Evolutionary conservation across 2,888 invertebrate species (phyloP).

Genomic region (Morinoia aosen): DNA sequence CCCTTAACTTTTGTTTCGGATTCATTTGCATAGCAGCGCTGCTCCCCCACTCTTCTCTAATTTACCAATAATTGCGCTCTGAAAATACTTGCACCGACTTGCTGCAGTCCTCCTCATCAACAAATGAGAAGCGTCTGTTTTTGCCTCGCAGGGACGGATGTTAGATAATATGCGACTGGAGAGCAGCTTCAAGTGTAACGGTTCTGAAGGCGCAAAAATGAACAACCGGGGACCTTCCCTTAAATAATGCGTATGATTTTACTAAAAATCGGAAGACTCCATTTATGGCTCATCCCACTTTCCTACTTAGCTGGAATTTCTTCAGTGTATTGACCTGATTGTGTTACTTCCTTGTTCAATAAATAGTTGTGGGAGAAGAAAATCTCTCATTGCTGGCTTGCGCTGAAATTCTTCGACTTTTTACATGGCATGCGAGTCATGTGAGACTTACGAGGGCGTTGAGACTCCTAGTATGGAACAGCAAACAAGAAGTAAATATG

Average conservation of each 20-base stretch:
- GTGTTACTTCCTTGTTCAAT: not conserved
- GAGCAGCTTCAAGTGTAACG: not conserved
- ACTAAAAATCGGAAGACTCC: not conserved
- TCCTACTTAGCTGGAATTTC: not conserved
- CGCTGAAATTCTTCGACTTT: not conserved
- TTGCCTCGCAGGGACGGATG: not conserved
- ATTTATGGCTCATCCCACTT: not conserved
- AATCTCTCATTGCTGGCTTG: not conserved
- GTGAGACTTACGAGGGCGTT: no score
- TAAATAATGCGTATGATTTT: not conserved
- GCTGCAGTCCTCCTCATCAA: not conserved
- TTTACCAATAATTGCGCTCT: slow-evolving; percentile 34
- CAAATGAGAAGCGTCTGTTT: slow-evolving; percentile 30
- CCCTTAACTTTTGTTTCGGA: slow-evolving; percentile 32
- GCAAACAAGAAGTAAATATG: not conserved
- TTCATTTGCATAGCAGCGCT: slow-evolving; percentile 41
- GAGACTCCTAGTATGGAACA: not conserved
- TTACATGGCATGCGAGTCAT: not conserved
- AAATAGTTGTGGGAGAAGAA: not conserved
- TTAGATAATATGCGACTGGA: not conserved
- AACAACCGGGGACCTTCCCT: not conserved
- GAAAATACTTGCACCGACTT: slow-evolving; percentile 1
- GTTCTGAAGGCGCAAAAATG: not conserved
- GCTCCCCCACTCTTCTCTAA: slow-evolving; percentile 24
- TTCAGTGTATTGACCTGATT: not conserved